phyloP scores from a whole-genome alignment of 1,140 invertebrate genomes.

The Scaptomyza hsui region DNA sequence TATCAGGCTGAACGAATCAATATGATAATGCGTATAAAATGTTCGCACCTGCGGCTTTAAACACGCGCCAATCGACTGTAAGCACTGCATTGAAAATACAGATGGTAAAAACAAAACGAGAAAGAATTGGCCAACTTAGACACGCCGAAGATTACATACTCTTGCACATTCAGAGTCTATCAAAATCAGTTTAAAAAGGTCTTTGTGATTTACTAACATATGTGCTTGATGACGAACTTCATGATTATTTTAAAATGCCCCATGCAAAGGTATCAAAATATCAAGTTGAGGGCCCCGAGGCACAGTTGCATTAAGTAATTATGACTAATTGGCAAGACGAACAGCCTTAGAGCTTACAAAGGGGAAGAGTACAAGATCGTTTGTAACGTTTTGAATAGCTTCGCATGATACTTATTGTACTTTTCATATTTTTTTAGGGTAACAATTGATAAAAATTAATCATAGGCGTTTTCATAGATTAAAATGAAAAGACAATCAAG shows the following conservation, averaged over 20 bases:
- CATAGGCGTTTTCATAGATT: neutral
- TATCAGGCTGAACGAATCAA: constrained; percentile 29
- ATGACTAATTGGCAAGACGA: constrained; percentile 64
- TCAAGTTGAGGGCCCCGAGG: constrained; percentile 59
- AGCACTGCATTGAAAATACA: neutral
- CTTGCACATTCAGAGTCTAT: constrained; percentile 10
- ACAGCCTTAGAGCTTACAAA: constrained; percentile 40
- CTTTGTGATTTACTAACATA: no score
- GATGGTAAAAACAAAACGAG: constrained; percentile 10
- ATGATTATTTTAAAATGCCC: no score
- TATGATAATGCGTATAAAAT: constrained; percentile 11
- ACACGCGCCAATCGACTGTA: constrained; percentile 22
- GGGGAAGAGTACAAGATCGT: neutral
- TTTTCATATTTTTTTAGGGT: no score
- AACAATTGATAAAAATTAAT: constrained; percentile 29
- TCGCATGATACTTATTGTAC: constrained; percentile 30
- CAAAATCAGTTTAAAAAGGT: no score
- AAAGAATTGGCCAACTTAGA: neutral
- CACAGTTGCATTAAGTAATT: constrained; percentile 60
- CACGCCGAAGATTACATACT: neutral
- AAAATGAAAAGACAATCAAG: neutral
- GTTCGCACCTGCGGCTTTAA: constrained; percentile 10
- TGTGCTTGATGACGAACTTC: no score
- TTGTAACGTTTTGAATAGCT: neutral
- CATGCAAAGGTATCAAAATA: constrained; percentile 36